Conservation (phyloP, 1,140 invertebrate species). For the Cyclina sinensis region DNA sequence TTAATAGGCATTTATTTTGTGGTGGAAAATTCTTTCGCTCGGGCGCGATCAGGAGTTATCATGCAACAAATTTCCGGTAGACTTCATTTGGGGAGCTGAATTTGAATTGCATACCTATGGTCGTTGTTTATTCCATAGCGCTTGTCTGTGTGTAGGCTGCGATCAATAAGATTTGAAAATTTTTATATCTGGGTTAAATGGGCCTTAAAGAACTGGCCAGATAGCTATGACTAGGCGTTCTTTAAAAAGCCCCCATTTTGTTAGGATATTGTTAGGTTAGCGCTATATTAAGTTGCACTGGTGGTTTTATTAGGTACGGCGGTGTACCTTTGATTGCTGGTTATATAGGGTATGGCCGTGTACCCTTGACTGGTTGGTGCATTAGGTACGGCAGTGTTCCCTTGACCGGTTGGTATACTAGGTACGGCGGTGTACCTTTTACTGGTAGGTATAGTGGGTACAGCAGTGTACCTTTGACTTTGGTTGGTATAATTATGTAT, state of each 20-base stretch:
- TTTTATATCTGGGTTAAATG: background rate
- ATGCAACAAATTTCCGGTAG: background rate
- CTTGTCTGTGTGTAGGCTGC: background rate
- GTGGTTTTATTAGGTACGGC: no score
- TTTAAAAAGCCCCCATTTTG: no score
- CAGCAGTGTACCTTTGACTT: no score
- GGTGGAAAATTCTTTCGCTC: background rate
- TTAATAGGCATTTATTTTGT: background rate
- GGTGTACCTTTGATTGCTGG: no score
- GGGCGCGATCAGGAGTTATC: background rate
- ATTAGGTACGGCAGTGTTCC: background rate
- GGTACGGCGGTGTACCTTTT: background rate
- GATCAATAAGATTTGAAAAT: background rate
- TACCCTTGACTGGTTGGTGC: no score
- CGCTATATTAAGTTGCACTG: no score
- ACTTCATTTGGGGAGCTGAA: no score
- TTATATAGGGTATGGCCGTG: no score
- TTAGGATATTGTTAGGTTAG: no score
- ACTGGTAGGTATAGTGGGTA: background rate
- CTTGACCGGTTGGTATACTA: background rate
- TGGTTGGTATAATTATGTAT: background rate
- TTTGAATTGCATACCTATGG: no score
- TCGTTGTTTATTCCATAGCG: no score
- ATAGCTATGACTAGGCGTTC: no score
- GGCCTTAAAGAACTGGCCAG: background rate